Evolutionary conservation across 2,888 invertebrate species (phyloP).

Genomic region (Stenurella melanura): DNA sequence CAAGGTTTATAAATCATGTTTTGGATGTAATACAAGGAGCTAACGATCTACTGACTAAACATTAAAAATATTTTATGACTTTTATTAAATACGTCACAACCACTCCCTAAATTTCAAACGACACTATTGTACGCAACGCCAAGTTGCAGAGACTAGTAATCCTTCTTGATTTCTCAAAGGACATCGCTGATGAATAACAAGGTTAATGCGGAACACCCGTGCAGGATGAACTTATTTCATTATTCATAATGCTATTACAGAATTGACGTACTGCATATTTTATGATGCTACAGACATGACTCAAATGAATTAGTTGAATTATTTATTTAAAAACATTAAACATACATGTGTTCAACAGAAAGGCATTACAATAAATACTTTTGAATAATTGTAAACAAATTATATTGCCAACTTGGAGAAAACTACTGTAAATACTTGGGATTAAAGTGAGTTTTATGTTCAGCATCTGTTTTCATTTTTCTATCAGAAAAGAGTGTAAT

Average conservation of each 20-base stretch:
- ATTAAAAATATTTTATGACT: neutral
- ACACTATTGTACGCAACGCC: constrained; percentile 23
- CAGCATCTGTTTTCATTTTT: constrained; percentile 27
- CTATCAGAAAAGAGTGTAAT: neutral
- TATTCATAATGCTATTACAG: constrained; percentile 60
- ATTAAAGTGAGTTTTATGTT: constrained; percentile 1
- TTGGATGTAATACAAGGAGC: too few species aligned
- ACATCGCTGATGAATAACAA: constrained; percentile 53
- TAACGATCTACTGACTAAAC: neutral
- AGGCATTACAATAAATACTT: constrained; percentile 30
- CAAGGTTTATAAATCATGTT: too few species aligned
- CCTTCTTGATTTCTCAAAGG: constrained; percentile 62
- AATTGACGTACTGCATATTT: constrained; percentile 53
- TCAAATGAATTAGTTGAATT: constrained; percentile 12
- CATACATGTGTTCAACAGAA: constrained; percentile 33
- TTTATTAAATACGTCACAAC: constrained; percentile 8
- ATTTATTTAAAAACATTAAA: constrained; percentile 21
- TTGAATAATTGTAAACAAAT: constrained; percentile 30
- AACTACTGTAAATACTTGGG: constrained; percentile 25
- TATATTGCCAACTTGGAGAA: constrained; percentile 18
- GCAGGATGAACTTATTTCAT: constrained; percentile 54
- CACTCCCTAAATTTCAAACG: neutral
- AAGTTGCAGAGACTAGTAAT: constrained; percentile 36
- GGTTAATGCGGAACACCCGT: constrained; percentile 57
- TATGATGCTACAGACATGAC: constrained; percentile 40